Evolutionary conservation across 2,113 vertebrate genomes (phyloP), one percentile per base, ranked within the genome.

Genomic region (Amphiprion ocellaris): DNA sequence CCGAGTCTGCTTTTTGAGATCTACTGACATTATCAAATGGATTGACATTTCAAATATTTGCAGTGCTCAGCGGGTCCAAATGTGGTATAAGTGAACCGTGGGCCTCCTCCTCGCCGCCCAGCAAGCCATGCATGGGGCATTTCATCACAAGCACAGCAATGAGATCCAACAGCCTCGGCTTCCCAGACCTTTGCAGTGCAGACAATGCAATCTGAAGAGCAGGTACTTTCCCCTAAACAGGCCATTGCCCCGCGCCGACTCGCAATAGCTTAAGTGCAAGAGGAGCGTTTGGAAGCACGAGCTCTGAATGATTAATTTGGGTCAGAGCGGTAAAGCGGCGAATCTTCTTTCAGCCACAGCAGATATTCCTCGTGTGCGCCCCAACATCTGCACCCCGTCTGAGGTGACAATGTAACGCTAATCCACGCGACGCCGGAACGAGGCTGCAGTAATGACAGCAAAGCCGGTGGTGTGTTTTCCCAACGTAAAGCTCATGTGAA

Each of bases 1-100:
- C 92, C 87, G 89, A 94, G 94, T 93, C 93, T 92, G 95, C 94
- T 95, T 94, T 96, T 95, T 93, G 90, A 91, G 92, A 89, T 87
- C 90, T 83, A 93, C 81, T 97, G 96, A 96, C 96, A 96, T 97
- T 97, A 96, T 97, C 94, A 96, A 96, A 95, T 91, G 87, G 94
- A 96, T 92, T 97, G 96, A 96, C 96, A 97, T 97, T 97, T 97
- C 95, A 96, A 96, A 96, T 97, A 96, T 96, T 96, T 96, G 95
- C 93, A 89, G 94, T 94, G 93, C 96, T 96, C 96, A 95, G 95
- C 93, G 85, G 93, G 92, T 94, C 92, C 92, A 94, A 95, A 96
- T 95, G 94, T 94, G 92, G 86, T 83, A 89, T 95, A 95, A 95
- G 94, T 94, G 95, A 96, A 94, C 89, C 86, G 64, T 58, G 85